Percentiles rank a stretch among this genome's conserved stretches.
Evolutionary conservation across 2,888 invertebrate species (phyloP).

Genomic region (Miltochrista miniata): DNA sequence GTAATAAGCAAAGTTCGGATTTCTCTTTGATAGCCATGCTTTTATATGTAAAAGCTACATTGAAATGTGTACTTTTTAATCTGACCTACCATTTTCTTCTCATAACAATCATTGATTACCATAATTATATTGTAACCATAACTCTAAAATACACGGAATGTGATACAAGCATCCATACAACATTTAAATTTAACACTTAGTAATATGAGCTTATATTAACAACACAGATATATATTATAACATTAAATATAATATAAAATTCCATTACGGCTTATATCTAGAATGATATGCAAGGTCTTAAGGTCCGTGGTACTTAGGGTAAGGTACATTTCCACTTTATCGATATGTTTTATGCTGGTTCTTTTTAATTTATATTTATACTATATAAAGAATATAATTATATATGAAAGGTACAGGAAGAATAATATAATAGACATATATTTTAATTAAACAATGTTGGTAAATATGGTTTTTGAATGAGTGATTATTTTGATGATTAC

Average conservation of each 20-base stretch:
- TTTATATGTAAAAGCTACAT: neutral
- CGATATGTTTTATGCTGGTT: conserved; percentile 71
- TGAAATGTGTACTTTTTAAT: neutral
- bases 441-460: too few relatives aligned
- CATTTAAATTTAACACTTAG: conserved; percentile 46
- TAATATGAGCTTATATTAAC: conserved; percentile 40
- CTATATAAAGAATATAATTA: too few relatives aligned
- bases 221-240: conserved; percentile 40
- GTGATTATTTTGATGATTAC: too few relatives aligned
- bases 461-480: too few relatives aligned
- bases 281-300: conserved; percentile 65
- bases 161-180: conserved; percentile 46
- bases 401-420: too few relatives aligned
- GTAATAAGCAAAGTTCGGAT: too few relatives aligned
- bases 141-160: conserved; percentile 31
- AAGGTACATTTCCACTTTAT: conserved; percentile 41
- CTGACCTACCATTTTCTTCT: neutral
- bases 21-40: neutral
- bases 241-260: conserved; percentile 44
- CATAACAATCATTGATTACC: neutral
- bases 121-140: conserved; percentile 4
- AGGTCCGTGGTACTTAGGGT: conserved; percentile 44
- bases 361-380: conserved; percentile 25
- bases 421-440: too few relatives aligned
- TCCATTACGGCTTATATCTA: conserved; percentile 50